A percentile compares a stretch with the other conserved stretches of the same genome.
These are phyloP conservation scores for Parnassius glacialis DNA, from an alignment of 2,888 invertebrate genomes.

Conservation along the genomic window DNA sequence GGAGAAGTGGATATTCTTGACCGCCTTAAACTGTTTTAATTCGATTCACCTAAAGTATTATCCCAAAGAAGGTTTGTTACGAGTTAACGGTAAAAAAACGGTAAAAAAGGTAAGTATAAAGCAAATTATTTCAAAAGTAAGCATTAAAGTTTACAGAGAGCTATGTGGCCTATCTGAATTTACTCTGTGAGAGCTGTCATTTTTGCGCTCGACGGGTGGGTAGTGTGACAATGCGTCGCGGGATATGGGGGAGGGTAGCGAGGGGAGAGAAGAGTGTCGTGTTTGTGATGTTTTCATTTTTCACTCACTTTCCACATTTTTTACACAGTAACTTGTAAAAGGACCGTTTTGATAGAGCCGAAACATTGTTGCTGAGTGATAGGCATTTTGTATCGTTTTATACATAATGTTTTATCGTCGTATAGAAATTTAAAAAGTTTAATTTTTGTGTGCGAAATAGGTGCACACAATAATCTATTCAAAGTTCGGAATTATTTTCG, in stretches of 20 bases:
- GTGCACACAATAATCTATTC: no score
- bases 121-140: no score
- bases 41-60: no score
- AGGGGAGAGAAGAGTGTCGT: slow-evolving; percentile 35
- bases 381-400: slow-evolving; percentile 2
- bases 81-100: no score
- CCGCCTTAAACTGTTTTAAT: no score
- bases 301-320: slow-evolving; percentile 63
- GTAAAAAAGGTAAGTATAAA: no score
- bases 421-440: neutral
- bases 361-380: slow-evolving; percentile 19
- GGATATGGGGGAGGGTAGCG: slow-evolving; percentile 36
- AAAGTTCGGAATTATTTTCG: no score
- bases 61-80: no score
- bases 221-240: slow-evolving; percentile 64
- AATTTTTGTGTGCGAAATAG: no score
- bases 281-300: slow-evolving; percentile 74
- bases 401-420: neutral
- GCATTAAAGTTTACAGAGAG: no score
- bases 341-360: slow-evolving; percentile 45
- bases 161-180: neutral
- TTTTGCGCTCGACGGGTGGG: slow-evolving; percentile 60
- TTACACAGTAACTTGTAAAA: slow-evolving; percentile 44
- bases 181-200: slow-evolving; percentile 56
- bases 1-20: no score